phyloP scores from a whole-genome alignment of 2,888 invertebrate species.

The Cynaeus angustus region DNA sequence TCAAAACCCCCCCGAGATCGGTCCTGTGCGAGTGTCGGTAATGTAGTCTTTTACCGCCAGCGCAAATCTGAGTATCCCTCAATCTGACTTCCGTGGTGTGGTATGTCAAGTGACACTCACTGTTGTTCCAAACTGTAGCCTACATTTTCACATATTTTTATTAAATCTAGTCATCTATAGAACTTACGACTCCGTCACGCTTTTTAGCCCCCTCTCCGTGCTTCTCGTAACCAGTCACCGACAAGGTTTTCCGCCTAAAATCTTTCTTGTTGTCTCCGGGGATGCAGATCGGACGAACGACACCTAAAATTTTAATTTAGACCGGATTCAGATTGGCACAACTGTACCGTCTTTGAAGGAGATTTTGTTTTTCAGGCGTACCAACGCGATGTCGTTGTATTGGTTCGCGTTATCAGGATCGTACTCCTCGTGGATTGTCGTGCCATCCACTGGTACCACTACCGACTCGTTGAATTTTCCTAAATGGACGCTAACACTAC shows the following conservation, averaged over 20 bases:
- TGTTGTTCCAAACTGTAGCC: constrained; percentile 47
- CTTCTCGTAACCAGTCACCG: constrained; percentile 13
- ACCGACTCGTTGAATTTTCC: constrained; percentile 6
- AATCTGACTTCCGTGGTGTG: constrained; percentile 57
- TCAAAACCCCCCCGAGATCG: constrained; percentile 79
- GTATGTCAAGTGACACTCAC: constrained; percentile 59
- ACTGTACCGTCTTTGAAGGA: constrained; percentile 24
- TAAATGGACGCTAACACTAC: constrained; percentile 17
- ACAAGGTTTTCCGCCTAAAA: constrained; percentile 11
- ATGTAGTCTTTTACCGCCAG: constrained; percentile 75
- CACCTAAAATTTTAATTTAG: neutral
- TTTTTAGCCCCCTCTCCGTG: neutral
- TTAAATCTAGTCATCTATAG: neutral
- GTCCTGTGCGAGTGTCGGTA: constrained; percentile 72
- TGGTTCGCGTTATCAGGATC: constrained; percentile 14
- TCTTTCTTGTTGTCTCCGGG: constrained; percentile 2
- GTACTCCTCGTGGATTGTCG: constrained; percentile 17
- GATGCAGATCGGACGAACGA: constrained; percentile 16
- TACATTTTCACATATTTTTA: neutral
- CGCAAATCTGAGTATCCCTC: constrained; percentile 75
- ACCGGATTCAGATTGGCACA: neutral
- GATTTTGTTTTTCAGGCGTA: constrained; percentile 22
- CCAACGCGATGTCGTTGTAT: constrained; percentile 22
- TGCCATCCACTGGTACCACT: constrained; percentile 11
- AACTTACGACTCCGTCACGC: constrained; percentile 26